Base-by-base conservation (phyloP, 2,888 invertebrate genomes). In the Miltochrista miniata region DNA sequence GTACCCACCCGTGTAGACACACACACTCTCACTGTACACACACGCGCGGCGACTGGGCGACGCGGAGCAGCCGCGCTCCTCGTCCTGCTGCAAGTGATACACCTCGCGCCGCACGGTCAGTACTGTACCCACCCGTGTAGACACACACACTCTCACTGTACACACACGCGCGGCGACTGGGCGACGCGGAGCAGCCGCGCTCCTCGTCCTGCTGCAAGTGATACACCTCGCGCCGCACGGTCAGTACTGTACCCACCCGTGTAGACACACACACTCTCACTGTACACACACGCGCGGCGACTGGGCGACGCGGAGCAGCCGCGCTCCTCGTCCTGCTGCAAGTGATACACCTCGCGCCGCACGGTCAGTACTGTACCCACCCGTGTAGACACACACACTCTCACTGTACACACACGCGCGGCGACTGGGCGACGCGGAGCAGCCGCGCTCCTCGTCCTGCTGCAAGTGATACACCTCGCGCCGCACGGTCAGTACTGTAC, bases 141-240 rank as follows among this genome's bases (percentile, higher is more conserved):
- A n/a, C 18, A 24, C 38, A 18, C 37, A 37, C 31, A 31, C 31
- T 7, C 31, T 7, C 31, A 31, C 31, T 30, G n/a, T n/a, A 24
- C 31, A 31, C 31, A 24, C 18, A 24, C 18, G 96, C 96, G 77
- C 94, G 96, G 89, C 94, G 96, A 89, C 51, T 51, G 14, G 51
- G 51, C 11, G 51, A 51, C 43, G 43, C 47, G 79, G 96, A 96
- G 92, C 93, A 94, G 90, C 95, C 95, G 93, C 94, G 96, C 29
- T 12, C 29, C 40, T 40, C 40, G 8, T 40, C 40, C 40, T 40
- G 40, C 40, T 40, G 40, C 40, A 30, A 40, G 40, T 40, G 40
- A 40, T 30, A 40, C 40, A 24, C 18, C 40, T 29, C 40, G 13
- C 30, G 29, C 18, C 18, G 30, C 40, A 40, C 24, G 40, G 38